Base-by-base conservation (phyloP, 2,113 vertebrate species). In the Garra rufa region DNA sequence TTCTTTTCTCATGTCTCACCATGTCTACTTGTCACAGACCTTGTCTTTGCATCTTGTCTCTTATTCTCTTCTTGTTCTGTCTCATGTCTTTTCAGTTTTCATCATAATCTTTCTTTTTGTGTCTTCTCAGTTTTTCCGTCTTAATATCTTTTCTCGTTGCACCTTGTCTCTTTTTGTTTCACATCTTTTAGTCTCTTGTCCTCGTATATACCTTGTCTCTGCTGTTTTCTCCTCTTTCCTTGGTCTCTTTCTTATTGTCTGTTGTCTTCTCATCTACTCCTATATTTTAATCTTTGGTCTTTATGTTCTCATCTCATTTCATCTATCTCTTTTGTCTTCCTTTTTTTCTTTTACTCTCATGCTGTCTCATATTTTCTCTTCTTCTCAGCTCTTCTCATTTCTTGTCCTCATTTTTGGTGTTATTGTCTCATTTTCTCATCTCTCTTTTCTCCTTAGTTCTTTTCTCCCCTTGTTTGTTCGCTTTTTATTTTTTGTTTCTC, bases 371-470 rank as follows among this genome's bases (percentile, higher is more conserved):
- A 19, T 44, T 74, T 48, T 80, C 10, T 73, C 50, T 6, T 63
- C 30, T 4, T 15, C n/a, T 28, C 71, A 3, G 2, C 74, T 85
- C 52, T 48, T 50, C 76, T 34, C 46, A n/a, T 46, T n/a, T 38
- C 28, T 83, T 9, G 17, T 38, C 38, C 76, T 91, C 89, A 83
- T 57, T 59, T 15, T 61, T 28, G 75, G 48, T 69, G 21, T 13
- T 15, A 19, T 17, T 55, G 13, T 84, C 17, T 71, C 38, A 2
- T 76, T 9, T 76, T 26, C 13, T 34, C 50, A 2, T 41, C 30
- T 59, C 34, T 57, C 10, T 6, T n/a, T n/a, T 34, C 30, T 14
- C 24, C 15, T n/a, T 19, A 19, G 3, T 30, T 26, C 5, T 63
- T 7, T 63, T 30, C 1, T 75, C 1, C n/a, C 26, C 24, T 50